A percentile compares a stretch with the other conserved stretches of the same genome.
These are phyloP conservation scores for Metalampra italica DNA, from an alignment of 2,888 invertebrate genomes.

Conservation along the genomic window DNA sequence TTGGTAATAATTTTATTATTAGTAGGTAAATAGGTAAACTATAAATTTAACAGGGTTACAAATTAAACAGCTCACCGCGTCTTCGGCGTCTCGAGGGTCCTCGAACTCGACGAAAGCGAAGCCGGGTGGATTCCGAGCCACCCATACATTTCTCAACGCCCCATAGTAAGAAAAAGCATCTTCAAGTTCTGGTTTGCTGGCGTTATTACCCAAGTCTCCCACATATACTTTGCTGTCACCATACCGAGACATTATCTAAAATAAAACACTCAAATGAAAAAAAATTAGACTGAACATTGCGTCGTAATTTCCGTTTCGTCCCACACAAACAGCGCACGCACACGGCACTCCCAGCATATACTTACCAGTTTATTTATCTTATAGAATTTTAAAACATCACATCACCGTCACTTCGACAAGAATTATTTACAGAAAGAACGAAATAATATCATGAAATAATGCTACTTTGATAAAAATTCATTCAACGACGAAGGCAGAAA, in stretches of 20 bases:
- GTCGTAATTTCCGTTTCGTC: background rate
- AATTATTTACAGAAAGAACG: too few species aligned
- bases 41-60: too few species aligned
- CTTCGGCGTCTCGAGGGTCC: constrained; percentile 94
- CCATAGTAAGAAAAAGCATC: constrained; percentile 96
- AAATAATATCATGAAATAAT: too few species aligned
- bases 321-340: too few species aligned
- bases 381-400: background rate
- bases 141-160: constrained; percentile 96
- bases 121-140: constrained; percentile 97
- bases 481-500: too few species aligned
- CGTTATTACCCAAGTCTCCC: constrained; percentile 94
- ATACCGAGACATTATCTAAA: constrained; percentile 82
- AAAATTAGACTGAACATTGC: background rate
- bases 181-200: constrained; percentile 95
- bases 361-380: background rate
- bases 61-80: constrained; percentile 84
- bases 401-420: background rate
- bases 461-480: too few species aligned
- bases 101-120: constrained; percentile 97
- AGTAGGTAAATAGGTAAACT: too few species aligned
- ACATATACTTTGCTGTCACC: constrained; percentile 97
- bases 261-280: background rate
- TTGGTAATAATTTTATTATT: too few species aligned
- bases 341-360: too few species aligned